phyloP scores from a whole-genome alignment of 2,888 invertebrate species.

The Eucriotettix oculatus region DNA sequence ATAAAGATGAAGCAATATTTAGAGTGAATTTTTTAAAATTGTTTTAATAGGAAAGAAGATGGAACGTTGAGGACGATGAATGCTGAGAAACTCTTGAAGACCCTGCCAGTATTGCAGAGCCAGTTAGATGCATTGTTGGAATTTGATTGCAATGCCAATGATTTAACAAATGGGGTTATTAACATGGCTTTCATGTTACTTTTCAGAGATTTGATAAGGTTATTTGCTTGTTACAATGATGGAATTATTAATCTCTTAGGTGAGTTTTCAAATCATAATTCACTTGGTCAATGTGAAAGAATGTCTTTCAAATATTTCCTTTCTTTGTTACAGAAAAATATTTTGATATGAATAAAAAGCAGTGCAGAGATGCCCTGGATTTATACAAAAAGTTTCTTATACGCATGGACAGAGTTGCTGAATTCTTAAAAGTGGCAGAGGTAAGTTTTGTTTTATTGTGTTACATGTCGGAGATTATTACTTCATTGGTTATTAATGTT shows the following conservation, averaged over 20 bases:
- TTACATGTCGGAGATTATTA: background rate
- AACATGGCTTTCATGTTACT: slow-evolving; percentile 98
- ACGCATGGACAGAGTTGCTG: slow-evolving; percentile 95
- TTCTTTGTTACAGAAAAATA: slow-evolving; percentile 62
- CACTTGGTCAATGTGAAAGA: background rate
- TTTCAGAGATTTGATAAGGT: slow-evolving; percentile 94
- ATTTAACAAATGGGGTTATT: slow-evolving; percentile 95
- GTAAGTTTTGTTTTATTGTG: slow-evolving; percentile 23
- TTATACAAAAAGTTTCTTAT: slow-evolving; percentile 97
- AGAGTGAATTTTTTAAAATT: background rate
- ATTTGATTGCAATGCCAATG: slow-evolving; percentile 93
- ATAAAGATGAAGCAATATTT: background rate
- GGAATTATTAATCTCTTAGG: slow-evolving; percentile 93
- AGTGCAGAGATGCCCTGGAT: slow-evolving; percentile 92
- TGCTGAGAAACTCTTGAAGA: slow-evolving; percentile 91
- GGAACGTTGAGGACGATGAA: slow-evolving; percentile 94
- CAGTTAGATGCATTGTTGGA: slow-evolving; percentile 91
- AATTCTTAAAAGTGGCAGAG: slow-evolving; percentile 78
- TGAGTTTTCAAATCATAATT: slow-evolving; percentile 20
- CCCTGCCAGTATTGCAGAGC: slow-evolving; percentile 84
- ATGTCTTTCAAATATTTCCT: background rate
- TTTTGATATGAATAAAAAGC: slow-evolving; percentile 99
- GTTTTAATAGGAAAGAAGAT: slow-evolving; percentile 72
- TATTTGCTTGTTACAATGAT: slow-evolving; percentile 99
- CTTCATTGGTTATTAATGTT: background rate